Conservation (phyloP, 2,113 vertebrate species). For the Uria aalge region DNA sequence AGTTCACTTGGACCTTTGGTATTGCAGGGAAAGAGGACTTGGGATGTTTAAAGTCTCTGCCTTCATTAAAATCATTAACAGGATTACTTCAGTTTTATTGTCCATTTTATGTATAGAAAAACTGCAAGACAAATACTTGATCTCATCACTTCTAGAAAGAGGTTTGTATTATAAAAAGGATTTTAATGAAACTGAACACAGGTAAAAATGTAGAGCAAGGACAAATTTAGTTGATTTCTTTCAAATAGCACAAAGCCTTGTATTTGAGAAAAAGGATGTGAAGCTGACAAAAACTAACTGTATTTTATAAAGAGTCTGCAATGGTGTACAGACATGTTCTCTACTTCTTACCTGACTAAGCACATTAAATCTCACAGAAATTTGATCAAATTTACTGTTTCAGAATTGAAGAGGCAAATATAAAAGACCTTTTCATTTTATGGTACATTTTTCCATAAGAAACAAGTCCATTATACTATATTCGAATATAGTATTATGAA, state of each 20-base stretch:
- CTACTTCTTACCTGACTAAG: neutral
- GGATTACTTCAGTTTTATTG: neutral
- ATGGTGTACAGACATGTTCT: neutral
- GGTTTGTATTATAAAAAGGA: neutral
- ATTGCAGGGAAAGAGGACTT: neutral
- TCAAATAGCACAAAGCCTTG: neutral
- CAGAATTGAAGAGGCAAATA: neutral
- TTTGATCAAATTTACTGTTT: neutral
- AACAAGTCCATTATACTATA: neutral
- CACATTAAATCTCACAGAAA: neutral
- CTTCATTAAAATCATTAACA: neutral
- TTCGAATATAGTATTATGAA: neutral
- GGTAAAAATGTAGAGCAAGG: neutral
- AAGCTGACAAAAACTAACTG: neutral
- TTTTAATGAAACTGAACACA: neutral
- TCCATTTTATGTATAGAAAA: neutral
- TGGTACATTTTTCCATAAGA: neutral
- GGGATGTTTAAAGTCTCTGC: neutral
- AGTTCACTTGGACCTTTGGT: neutral
- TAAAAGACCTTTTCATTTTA: neutral
- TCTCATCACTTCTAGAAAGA: neutral
- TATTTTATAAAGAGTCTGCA: neutral
- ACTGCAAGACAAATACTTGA: neutral
- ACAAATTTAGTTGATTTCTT: neutral
- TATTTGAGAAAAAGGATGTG: neutral